Conservation (phyloP, 2,888 invertebrate species). For the Eristalinus aeneus region DNA sequence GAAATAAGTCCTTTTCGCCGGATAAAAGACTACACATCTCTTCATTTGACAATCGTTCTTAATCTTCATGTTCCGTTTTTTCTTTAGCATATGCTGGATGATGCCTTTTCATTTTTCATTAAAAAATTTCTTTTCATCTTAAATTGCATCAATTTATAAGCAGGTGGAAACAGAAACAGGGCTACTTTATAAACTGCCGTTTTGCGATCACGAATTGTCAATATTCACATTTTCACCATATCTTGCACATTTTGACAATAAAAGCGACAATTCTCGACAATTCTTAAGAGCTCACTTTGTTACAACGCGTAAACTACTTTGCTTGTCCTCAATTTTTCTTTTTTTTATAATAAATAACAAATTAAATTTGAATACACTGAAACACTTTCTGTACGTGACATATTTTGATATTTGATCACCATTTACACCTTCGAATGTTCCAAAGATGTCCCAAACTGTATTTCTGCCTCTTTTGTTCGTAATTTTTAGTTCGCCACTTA, state of each 20-base stretch:
- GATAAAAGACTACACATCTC: background rate
- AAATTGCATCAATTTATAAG: background rate
- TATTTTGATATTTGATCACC: constrained; percentile 4
- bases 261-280: constrained; percentile 52
- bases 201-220: background rate
- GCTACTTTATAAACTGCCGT: background rate
- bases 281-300: constrained; percentile 52
- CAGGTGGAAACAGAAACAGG: background rate
- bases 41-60: background rate
- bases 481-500: constrained; percentile 38
- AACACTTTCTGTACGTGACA: background rate
- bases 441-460: constrained; percentile 49
- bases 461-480: constrained; percentile 44
- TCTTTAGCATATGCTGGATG: background rate
- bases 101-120: background rate
- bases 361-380: too few species aligned
- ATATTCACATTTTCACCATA: constrained; percentile 60
- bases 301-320: constrained; percentile 24
- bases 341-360: too few species aligned
- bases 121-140: background rate
- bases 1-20: background rate
- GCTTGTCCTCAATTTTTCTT: background rate
- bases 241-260: constrained; percentile 46
- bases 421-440: constrained; percentile 40
- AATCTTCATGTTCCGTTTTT: background rate